phyloP scores from a whole-genome alignment of 2,113 vertebrate genomes.

The Xenus cinereus region DNA sequence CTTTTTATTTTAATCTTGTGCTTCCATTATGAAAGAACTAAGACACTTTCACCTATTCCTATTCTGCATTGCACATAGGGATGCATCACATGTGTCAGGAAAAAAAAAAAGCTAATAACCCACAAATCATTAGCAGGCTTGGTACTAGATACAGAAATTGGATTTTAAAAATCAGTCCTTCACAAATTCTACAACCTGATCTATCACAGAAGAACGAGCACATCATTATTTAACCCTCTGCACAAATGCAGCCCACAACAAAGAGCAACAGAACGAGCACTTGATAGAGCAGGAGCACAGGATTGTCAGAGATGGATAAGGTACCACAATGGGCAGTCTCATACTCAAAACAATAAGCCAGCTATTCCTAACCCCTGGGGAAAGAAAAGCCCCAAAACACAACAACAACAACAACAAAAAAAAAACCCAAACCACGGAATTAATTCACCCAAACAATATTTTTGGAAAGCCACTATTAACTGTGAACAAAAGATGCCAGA shows the following conservation, averaged over 20 bases:
- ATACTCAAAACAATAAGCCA: constrained; percentile 24
- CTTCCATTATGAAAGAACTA: not conserved
- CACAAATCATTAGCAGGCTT: not conserved
- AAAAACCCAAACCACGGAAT: not conserved
- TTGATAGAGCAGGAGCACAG: not conserved
- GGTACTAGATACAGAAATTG: not conserved
- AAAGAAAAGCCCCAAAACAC: not conserved
- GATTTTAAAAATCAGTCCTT: not conserved
- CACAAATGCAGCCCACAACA: constrained; percentile 52
- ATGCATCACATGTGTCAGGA: not conserved
- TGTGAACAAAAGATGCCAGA: not conserved
- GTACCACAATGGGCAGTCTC: constrained; percentile 4
- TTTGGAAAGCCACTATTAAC: not conserved
- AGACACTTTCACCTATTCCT: not conserved
- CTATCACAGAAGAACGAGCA: not conserved
- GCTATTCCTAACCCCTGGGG: not conserved
- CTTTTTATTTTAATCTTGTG: not conserved
- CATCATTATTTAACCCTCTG: not conserved
- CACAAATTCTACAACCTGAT: not conserved
- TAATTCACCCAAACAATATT: not conserved
- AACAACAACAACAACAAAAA: not conserved
- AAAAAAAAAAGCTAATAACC: not conserved
- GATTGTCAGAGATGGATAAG: not conserved
- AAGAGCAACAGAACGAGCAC: constrained; percentile 24
- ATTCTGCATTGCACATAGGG: not conserved